Base-by-base conservation (phyloP, 2,113 vertebrate genomes). In the Abramis brama region DNA sequence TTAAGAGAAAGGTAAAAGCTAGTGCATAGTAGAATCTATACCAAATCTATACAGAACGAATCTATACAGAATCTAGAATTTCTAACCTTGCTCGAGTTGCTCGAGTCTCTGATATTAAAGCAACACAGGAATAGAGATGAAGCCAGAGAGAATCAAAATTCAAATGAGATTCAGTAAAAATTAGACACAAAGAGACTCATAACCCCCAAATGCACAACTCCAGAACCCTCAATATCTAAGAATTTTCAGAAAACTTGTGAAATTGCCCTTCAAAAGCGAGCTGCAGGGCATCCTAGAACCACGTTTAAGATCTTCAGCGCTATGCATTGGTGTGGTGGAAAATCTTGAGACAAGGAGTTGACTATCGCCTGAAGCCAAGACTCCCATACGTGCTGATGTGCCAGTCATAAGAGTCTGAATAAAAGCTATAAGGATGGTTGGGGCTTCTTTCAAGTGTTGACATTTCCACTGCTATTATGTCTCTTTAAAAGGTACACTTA, bases 381-480 rank as follows among this genome's bases (percentile, higher is more conserved):
- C 89, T 91, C 86, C 86, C 89, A 75, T 89, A 88, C 84, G 82
- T 88, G 78, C 88, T 86, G 90, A 91, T 90, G 87, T 86, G 68
- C 90, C 90, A 92, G 89, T 89, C 91, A 90, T 89, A 87, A 85
- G 90, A 87, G 83, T 1, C 12, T 45, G 82, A 83, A 84, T 77
- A 64, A 78, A 57, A n/a, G 25, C 81, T 86, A 82, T 91, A 74
- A 90, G 91, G 91, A 87, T 90, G 91, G 92, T 93, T 92, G 90
- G 90, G 17, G 62, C 15, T 55, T 92, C 89, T 91, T 92, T 93
- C 92, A 93, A 93, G 90, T 87, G 89, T 88, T 94, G 93, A 93
- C 94, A 94, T 95, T 94, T 94, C 88, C 90, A 87, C 87, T 83
- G 90, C 91, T 91, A 92, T 93, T 93, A 92, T 92, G 89, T 89